Conservation (phyloP, 2,888 invertebrate species). For the Muscina levida region DNA sequence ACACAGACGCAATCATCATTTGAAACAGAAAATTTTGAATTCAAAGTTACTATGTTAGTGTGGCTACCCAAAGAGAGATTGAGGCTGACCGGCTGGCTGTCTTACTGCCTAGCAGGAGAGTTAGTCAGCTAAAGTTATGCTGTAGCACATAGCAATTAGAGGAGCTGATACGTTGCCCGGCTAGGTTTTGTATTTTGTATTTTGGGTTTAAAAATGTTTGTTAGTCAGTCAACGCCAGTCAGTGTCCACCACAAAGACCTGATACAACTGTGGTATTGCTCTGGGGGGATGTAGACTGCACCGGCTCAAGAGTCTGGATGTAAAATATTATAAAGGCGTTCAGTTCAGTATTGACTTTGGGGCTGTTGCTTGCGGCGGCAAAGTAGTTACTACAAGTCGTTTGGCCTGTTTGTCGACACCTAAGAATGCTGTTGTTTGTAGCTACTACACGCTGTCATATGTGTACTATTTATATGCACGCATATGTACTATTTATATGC, state of each 20-base stretch:
- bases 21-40: background rate
- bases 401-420: constrained; percentile 50
- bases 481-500: constrained; percentile 10
- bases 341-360: background rate
- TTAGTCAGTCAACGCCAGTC: background rate
- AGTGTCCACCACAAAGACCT: too few relatives aligned
- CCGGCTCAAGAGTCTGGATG: constrained; percentile 15
- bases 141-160: too few relatives aligned
- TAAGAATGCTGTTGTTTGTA: constrained; percentile 57
- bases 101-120: constrained; percentile 6
- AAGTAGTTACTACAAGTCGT: constrained; percentile 42
- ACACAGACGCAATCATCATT: too few relatives aligned
- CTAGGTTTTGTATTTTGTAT: too few relatives aligned
- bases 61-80: constrained; percentile 26
- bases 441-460: background rate
- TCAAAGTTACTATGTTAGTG: constrained; percentile 62
- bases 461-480: too few relatives aligned
- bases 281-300: background rate
- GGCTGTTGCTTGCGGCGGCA: too few relatives aligned
- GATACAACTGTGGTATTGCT: too few relatives aligned
- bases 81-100: constrained; percentile 41
- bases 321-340: background rate
- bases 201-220: background rate
- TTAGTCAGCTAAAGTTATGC: too few relatives aligned
- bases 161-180: background rate